Evolutionary conservation across 2,797 vertebrate species (phyloP).

Genomic region (Distichodus sexfasciatus): DNA sequence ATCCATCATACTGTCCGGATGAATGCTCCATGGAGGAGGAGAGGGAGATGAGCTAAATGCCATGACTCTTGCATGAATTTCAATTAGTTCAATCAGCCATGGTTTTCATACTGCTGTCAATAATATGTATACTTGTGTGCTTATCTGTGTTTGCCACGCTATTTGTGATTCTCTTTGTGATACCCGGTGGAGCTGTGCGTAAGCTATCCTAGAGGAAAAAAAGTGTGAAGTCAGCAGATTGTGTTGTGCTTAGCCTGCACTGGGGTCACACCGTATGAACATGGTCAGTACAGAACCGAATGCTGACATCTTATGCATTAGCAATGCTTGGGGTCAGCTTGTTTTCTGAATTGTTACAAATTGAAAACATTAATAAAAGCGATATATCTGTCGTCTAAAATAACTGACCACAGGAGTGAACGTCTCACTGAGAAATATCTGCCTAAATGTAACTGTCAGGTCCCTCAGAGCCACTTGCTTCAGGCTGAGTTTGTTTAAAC

Average conservation of each 20-base stretch:
- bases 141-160: conserved; percentile 52
- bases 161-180: conserved; percentile 50
- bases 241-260: conserved; percentile 20
- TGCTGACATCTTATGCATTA: conserved; percentile 19
- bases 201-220: conserved; percentile 29
- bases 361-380: neutral
- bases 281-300: conserved; percentile 29
- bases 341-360: neutral
- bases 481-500: too few species aligned
- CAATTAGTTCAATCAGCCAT: conserved; percentile 52
- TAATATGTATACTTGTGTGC: conserved; percentile 49
- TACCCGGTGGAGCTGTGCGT: conserved; percentile 40
- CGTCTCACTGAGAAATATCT: too few species aligned
- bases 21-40: conserved; percentile 40
- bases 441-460: too few species aligned
- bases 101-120: conserved; percentile 41
- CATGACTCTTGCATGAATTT: conserved; percentile 56
- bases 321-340: neutral
- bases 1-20: conserved; percentile 44
- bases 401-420: too few species aligned
- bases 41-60: conserved; percentile 59
- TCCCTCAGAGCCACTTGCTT: too few species aligned
- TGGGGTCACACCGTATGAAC: conserved; percentile 20
- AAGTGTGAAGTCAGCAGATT: conserved; percentile 45
- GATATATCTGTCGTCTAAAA: neutral